Base-by-base conservation (phyloP, 2,797 vertebrate genomes). In the Aplochiton taeniatus region DNA sequence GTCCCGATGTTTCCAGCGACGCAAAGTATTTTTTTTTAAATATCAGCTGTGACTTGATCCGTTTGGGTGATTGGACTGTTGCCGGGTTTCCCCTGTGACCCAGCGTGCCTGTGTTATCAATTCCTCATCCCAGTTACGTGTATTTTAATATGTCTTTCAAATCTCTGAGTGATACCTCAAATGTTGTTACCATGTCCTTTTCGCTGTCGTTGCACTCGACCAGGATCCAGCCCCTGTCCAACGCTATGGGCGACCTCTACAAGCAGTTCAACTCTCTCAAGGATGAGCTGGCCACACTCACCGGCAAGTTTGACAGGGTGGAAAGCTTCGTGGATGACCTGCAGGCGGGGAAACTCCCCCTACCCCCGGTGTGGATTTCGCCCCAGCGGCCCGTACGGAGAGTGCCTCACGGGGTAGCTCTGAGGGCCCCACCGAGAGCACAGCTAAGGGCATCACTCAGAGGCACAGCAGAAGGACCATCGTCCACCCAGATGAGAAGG, bases 181-280 rank as follows among this genome's bases (percentile, higher is more conserved):
- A 44, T 16, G 10, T 9, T n/a, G 12, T 8, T 12, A 11, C 19
- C 12, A 18, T 12, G 0, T 16, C 4, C 8, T 9, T n/a, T 61
- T 58, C 68, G 12, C 11, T 75, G 12, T 68, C 8, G 4, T 52
- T 31, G 13, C 9, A 18, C n/a, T 58, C 8, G 11, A 65, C n/a
- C 76, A 95, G 95, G 86, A 95, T 96, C 63, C 90, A 85, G 20
- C 79, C 94, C 8, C 91, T 96, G 18, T 95, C 94, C 0, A 89
- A 93, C 0, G 95, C 94, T 0, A 83, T 94, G 52, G 87, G 90
- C 13, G 93, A 93, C 14, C 92, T 96, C 45, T 95, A 96, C 78
- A 87, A 61, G 69, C 92, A 95, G 73, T 95, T 96, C 58, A 92
- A 93, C 66, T 47, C 66, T 4, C 85, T 96, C 4, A 96, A 96